Evolutionary conservation across 2,888 invertebrate species (phyloP).

Genomic region (Xestoiulus laeticollis): DNA sequence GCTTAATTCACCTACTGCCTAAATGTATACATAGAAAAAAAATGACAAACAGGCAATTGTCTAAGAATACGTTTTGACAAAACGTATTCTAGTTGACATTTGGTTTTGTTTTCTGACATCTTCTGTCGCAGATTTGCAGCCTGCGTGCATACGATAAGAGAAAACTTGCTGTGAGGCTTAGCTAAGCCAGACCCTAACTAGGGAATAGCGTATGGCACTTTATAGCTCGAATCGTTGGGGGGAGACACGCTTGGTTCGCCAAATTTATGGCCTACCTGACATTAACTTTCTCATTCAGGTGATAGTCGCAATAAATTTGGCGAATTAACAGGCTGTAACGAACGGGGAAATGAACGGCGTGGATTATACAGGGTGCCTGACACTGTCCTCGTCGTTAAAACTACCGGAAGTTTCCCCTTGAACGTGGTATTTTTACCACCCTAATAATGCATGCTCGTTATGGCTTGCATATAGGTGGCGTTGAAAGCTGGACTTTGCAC

Average conservation of each 20-base stretch:
- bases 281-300: slow-evolving; percentile 37
- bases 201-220: neutral
- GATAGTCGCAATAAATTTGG: slow-evolving; percentile 23
- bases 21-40: neutral
- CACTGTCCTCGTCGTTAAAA: neutral
- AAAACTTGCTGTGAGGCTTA: neutral
- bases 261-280: slow-evolving; percentile 34
- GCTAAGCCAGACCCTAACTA: neutral
- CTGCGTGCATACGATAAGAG: slow-evolving; percentile 34
- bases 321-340: slow-evolving; percentile 37
- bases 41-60: neutral
- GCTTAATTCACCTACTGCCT: neutral
- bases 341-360: neutral
- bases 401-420: neutral
- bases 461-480: slow-evolving; percentile 13
- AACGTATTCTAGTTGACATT: neutral
- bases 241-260: neutral
- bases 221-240: slow-evolving; percentile 4
- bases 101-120: neutral
- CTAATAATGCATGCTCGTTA: neutral
- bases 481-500: slow-evolving; percentile 23
- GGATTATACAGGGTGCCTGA: slow-evolving; percentile 7
- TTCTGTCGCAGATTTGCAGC: neutral
- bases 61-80: neutral
- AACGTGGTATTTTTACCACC: neutral